Percentiles rank a stretch among this genome's conserved stretches.
Evolutionary conservation across 2,888 invertebrate species (phyloP).

Genomic region (Morpho achilles): DNA sequence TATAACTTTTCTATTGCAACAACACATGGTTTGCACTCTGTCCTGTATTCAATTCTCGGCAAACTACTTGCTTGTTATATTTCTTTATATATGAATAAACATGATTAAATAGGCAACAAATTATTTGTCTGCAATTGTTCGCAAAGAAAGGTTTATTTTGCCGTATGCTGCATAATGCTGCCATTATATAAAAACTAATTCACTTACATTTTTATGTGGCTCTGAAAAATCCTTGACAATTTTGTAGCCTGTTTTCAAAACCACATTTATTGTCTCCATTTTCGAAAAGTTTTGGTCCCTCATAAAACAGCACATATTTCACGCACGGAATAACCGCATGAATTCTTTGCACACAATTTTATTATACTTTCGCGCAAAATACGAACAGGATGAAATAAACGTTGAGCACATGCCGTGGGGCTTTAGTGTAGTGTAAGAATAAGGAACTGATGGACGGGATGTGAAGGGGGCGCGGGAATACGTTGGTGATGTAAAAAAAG

Average conservation of each 20-base stretch:
- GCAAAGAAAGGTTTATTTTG: too few relatives aligned
- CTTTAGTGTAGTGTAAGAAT: slow-evolving; percentile 53
- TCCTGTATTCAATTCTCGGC: too few relatives aligned
- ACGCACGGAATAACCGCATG: background rate
- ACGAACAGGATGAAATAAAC: slow-evolving; percentile 19
- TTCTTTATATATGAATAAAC: too few relatives aligned
- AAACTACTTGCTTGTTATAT: too few relatives aligned
- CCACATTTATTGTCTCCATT: slow-evolving; percentile 65
- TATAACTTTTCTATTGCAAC: too few relatives aligned
- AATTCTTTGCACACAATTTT: slow-evolving; percentile 2
- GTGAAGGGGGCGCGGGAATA: slow-evolving; percentile 64
- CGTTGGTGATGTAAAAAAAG: slow-evolving; percentile 71
- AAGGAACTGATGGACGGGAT: slow-evolving; percentile 65
- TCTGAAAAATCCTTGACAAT: slow-evolving; percentile 68
- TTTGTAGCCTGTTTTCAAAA: slow-evolving; percentile 69
- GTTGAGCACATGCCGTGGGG: slow-evolving; percentile 56
- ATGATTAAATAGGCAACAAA: too few relatives aligned
- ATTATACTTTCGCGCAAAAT: slow-evolving; percentile 6
- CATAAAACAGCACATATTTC: slow-evolving; percentile 17
- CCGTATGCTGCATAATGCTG: too few relatives aligned
- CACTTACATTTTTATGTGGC: slow-evolving; percentile 63
- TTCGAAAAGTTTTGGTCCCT: slow-evolving; percentile 6
- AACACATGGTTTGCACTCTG: too few relatives aligned
- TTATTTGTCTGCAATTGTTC: too few relatives aligned
- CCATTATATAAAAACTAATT: too few relatives aligned